These are phyloP conservation scores for Noctua fimbriata DNA, from an alignment of 2,888 invertebrate species.

Conservation along the genomic window DNA sequence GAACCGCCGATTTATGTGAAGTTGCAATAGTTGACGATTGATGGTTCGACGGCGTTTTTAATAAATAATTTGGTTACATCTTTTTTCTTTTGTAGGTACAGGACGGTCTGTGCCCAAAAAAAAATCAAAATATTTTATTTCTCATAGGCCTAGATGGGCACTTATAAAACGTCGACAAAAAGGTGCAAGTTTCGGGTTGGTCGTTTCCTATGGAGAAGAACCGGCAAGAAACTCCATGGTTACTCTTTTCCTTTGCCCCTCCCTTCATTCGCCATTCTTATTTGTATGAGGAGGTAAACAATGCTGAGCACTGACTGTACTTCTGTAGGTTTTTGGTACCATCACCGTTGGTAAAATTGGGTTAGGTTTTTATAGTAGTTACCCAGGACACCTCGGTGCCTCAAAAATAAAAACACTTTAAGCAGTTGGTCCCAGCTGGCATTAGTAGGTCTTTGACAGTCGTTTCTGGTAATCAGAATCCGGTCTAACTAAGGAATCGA, in stretches of 20 bases:
- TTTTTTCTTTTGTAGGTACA: neutral
- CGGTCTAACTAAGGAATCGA: neutral
- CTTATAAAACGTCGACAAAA: no score
- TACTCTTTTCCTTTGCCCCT: no score
- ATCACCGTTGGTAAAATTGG: neutral
- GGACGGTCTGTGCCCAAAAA: no score
- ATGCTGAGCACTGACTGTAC: neutral
- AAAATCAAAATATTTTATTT: no score
- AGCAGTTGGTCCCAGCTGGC: neutral
- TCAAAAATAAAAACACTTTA: neutral
- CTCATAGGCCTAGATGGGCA: no score
- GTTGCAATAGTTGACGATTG: constrained; percentile 28
- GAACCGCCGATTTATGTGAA: constrained; percentile 43
- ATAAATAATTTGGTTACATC: neutral
- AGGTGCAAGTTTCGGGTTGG: no score
- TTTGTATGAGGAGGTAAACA: neutral
- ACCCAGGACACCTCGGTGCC: neutral
- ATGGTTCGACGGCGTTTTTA: constrained; percentile 10
- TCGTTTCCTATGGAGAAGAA: no score
- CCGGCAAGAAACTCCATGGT: no score
- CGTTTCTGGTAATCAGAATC: neutral
- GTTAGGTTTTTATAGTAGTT: neutral
- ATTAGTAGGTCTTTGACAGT: neutral
- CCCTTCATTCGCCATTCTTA: neutral
- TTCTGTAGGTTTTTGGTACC: neutral